Percentiles rank a stretch among this genome's conserved stretches.
These are phyloP conservation scores for Erythrolamprus reginae DNA, from an alignment of 2,113 vertebrate genomes.

Conservation along the genomic window DNA sequence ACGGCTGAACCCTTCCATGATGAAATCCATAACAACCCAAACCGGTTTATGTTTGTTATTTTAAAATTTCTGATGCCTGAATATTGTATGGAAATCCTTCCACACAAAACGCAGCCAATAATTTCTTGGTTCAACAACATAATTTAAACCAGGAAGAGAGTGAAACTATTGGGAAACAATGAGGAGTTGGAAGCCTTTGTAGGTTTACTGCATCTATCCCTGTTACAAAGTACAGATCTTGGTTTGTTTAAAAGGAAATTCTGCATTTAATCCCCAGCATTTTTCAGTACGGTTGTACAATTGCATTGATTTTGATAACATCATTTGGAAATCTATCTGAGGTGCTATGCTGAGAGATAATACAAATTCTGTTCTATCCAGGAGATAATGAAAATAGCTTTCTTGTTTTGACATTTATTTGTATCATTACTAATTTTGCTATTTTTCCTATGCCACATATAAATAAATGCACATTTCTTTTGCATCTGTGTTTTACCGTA, in stretches of 20 bases:
- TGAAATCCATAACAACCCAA: neutral
- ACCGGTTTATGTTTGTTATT: neutral
- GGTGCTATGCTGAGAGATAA: neutral
- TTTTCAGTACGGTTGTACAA: neutral
- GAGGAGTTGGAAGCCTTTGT: neutral
- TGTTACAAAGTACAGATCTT: neutral
- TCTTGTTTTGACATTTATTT: constrained; percentile 2
- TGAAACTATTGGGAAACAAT: neutral
- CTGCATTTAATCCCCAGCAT: neutral
- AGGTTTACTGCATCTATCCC: neutral
- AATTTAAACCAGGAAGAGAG: neutral
- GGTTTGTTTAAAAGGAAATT: neutral
- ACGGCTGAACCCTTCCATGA: neutral
- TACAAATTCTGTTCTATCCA: neutral
- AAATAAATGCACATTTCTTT: constrained; percentile 29
- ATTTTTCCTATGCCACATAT: constrained; percentile 10
- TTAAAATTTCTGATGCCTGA: neutral
- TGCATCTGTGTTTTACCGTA: constrained; percentile 51
- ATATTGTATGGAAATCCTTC: neutral
- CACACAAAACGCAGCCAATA: neutral
- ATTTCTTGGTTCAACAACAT: neutral
- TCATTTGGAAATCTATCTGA: neutral
- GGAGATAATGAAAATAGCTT: neutral
- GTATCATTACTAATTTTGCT: neutral
- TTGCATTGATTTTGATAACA: neutral